phyloP scores from a whole-genome alignment of 1,140 invertebrate species.

The Agrypnia vestita region DNA sequence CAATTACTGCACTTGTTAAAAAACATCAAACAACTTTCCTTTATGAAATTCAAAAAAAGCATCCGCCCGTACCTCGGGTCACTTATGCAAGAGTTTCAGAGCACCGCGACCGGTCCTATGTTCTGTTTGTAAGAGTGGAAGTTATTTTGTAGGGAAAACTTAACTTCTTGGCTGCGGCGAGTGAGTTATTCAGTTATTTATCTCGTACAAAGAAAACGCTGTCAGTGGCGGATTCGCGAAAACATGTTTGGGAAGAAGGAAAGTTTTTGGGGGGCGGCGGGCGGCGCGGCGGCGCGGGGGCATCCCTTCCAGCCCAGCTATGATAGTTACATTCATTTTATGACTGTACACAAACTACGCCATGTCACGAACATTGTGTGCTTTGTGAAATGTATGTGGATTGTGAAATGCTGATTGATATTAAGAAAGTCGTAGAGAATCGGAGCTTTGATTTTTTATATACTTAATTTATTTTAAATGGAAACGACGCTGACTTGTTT shows the following conservation, averaged over 20 bases:
- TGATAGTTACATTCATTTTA: conserved; percentile 22
- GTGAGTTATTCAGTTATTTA: conserved; percentile 62
- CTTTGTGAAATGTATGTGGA: neutral
- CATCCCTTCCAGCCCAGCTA: neutral
- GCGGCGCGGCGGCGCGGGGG: neutral
- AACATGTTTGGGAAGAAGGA: conserved; percentile 54
- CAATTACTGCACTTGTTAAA: no score
- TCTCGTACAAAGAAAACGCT: conserved; percentile 60
- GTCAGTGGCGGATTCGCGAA: conserved; percentile 58
- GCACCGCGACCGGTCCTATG: conserved; percentile 20
- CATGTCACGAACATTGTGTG: conserved; percentile 24
- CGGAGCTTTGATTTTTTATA: no score
- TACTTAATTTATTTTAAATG: no score
- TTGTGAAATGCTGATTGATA: no score
- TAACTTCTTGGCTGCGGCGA: conserved; percentile 52
- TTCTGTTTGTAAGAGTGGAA: conserved; percentile 59
- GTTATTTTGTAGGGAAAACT: conserved; percentile 53
- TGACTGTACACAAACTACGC: conserved; percentile 25
- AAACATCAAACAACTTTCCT: conserved; percentile 4
- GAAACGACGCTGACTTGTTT: no score
- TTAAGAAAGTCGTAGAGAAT: no score
- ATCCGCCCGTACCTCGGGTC: conserved; percentile 12
- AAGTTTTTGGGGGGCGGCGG: conserved; percentile 32
- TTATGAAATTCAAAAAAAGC: conserved; percentile 11
- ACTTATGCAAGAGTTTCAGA: conserved; percentile 40